Evolutionary conservation across 53 echinoderm and acorn worm species (phyloP), one percentile per base, ranked within the genome.

Genomic region (Zoroaster sp.): DNA sequence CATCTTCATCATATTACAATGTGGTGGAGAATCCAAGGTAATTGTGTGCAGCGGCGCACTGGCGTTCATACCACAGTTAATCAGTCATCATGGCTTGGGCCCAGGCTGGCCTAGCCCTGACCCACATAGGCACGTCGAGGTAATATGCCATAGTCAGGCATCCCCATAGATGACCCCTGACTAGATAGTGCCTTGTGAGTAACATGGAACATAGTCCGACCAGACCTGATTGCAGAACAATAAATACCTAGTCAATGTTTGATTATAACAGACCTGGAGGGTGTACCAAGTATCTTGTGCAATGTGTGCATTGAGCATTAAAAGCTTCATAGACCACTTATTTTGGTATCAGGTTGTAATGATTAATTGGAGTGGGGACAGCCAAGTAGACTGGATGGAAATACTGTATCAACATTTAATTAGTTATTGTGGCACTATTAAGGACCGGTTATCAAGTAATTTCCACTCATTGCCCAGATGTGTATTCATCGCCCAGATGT

Each of bases 1-100:
- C 70, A 47, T 78, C 83, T 45, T 80, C 55, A 15, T 36, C 38
- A 37, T 34, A 78, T 59, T 45, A 75, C 78, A 54, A 78, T 39
- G 55, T 37, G 18, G 68, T 82, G 37, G 78, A 45, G 78, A 38
- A 54, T 55, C 53, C 37, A 36, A 67, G 82, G 65, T 81, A 66
- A 66, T 17, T 66, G 25, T 4, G 30, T 66, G 41, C 55, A 20
- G 23, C n/a, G 55, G 1, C 34, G 35, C 66, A 69, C 40, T 83
- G 83, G 55, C 55, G 18, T 35, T n/a, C 83, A 47, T 39, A 35
- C 69, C 51, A 69, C 69, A 35, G 83, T 70, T 83, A 83, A 83
- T 83, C 83, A 83, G 70, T 69, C 47, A 20, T 11, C 71, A 3
- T 30, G 30, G 44, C 25, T 40, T 15, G 31, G 67, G 35, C 8